Evolutionary conservation across 1,140 invertebrate species (phyloP), one percentile per base, ranked within the genome.

Genomic region (Penaeus japonicus): DNA sequence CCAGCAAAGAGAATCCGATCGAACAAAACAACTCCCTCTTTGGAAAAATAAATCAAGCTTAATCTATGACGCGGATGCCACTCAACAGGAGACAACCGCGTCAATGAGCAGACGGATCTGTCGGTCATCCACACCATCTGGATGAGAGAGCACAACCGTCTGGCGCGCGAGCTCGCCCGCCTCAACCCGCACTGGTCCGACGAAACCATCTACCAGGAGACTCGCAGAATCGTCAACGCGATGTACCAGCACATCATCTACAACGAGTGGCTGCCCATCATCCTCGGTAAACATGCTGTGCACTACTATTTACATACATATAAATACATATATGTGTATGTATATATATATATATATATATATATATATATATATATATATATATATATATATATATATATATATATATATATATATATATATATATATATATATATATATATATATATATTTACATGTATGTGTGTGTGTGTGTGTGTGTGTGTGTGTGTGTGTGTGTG

Each of bases 71-170:
- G n/a, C n/a, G n/a, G n/a, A n/a, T n/a, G n/a, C n/a, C 55, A n/a
- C 83, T 53, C 53, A 5, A 84, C 81, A 91, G 94, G 94, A 73
- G 90, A 94, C 94, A n/a, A 84, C 94, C 55, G 94, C 92, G 92
- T 91, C 92, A 95, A 95, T 91, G 94, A 95, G 91, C 94, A 94
- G 65, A 91, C 94, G 35, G 92, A 92, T 20, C 90, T 95, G 27
- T 92, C 94, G 5, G 91, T 93, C 17, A 93, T 94, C 91, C 94
- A 95, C 90, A 94, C 94, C 7, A 75, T 95, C 24, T 94, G 93
- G 93, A 90, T 93, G 65, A 84, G 93, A n/a, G 92, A 93, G 82
- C 98, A 99, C 92, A 99, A 99, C 92, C 95, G 65, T 73, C 92
- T 80, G 91, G 91, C 91, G 18, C 55, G 82, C 24, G 85, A 91